phyloP scores from a whole-genome alignment of 2,797 vertebrate genomes.

The Catharus ustulatus region DNA sequence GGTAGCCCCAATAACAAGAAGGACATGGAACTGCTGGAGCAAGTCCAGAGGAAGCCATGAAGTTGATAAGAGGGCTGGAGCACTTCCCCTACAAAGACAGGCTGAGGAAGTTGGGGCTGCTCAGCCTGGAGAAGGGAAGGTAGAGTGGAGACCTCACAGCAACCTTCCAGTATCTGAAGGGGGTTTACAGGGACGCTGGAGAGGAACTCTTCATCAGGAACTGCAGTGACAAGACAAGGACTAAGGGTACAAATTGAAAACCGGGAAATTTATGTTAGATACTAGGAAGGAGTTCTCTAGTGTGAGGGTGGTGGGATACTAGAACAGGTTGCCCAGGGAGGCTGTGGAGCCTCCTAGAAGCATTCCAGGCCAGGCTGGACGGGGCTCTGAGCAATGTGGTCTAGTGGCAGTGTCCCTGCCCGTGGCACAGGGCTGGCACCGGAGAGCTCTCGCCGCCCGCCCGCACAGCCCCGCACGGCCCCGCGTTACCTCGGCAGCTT shows the following conservation, averaged over 20 bases:
- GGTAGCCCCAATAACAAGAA: neutral
- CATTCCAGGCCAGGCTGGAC: neutral
- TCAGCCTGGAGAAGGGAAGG: neutral
- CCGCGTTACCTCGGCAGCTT: slow-evolving; percentile 85
- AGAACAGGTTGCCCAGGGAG: neutral
- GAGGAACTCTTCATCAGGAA: neutral
- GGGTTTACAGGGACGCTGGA: neutral
- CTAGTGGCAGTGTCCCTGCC: neutral
- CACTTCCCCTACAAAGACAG: neutral
- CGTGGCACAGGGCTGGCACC: neutral
- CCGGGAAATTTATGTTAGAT: neutral
- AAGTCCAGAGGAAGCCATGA: neutral
- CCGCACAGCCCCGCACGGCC: neutral
- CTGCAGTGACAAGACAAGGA: neutral
- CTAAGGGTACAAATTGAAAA: neutral
- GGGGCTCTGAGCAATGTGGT: neutral
- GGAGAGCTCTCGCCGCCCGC: neutral
- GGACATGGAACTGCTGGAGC: neutral
- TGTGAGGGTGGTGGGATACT: neutral
- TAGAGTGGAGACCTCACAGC: neutral
- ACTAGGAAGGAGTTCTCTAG: neutral
- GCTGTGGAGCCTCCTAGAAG: neutral
- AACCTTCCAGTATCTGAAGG: neutral
- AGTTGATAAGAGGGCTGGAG: neutral
- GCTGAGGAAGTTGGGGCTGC: neutral